Evolutionary conservation across 2,113 vertebrate genomes (phyloP), one percentile per base, ranked within the genome.

Genomic region (Corythornis vintsioides): DNA sequence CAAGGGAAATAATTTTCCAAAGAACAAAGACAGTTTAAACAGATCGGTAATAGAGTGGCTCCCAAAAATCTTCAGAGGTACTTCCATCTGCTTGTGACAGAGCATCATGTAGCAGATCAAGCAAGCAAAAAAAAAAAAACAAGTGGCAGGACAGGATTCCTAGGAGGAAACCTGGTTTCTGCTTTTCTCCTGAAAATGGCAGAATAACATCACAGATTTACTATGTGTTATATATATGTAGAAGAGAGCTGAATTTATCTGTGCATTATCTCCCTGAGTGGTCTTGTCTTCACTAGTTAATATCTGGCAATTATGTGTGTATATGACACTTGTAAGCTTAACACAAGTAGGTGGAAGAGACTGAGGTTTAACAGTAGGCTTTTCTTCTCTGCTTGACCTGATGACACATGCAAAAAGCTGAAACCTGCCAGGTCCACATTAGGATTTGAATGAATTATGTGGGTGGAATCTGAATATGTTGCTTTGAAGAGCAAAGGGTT

Each of bases 321-420:
- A 66, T 93, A 66, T 73, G 95, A 72, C 74, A 92, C 88, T 78
- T 86, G 28, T 66, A 93, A 86, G 78, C 89, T 45, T 86, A 84
- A 89, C 4, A 0, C 43, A 95, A 89, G 92, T 70, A 93, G 89
- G 95, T 6, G 42, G 93, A 57, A 90, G 66, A 0, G 6, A 87
- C 83, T 92, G 83, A 93, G 70, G 78, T 93, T 93, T 95, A 93
- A 90, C 83, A 90, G 88, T 72, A 82, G 43, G 83, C 80, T 90
- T 93, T 93, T 95, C 90, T 85, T 91, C 90, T 88, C 77, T 87
- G 76, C 83, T 95, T 95, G 93, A 96, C 93, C 92, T 95, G 92
- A 92, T 89, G 92, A 94, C 92, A 96, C 55, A 84, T 31, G 70
- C 77, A 82, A 86, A 86, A 96, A 96, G 71, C 92, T 76, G 92